Evolutionary conservation across 2,888 invertebrate genomes (phyloP), one percentile per base, ranked within the genome.

Genomic region (Phalangium opilio): DNA sequence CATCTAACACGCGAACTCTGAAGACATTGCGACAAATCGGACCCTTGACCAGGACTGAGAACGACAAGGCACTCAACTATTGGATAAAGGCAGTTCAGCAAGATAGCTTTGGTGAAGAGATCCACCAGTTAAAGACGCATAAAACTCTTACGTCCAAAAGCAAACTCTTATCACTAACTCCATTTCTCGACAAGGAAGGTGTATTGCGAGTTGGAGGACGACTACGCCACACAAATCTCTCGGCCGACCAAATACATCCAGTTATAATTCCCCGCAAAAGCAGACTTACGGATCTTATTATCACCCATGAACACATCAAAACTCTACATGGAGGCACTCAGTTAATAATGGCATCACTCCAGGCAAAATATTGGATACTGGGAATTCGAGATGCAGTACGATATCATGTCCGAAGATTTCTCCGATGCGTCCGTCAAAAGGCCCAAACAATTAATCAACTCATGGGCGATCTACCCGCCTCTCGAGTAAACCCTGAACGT

Each of bases 391-490:
- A 55, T 21, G 52, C 51, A 10, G 57, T 60, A 1, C 46, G 58
- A 17, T 47, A 46, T 8, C 33, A 54, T 1, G 54, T 60, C 2
- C 34, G 45, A 5, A 51, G 54, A 1, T 66, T 66, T 51, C 47
- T 60, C 1, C 48, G 18, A 2, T 66, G 67, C 47, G 48, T 52
- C 11, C 53, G 54, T 15, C 43, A 51, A 8, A 53, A 57, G 10
- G 58, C 58, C 3, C 41, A 38, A 14, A 17, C 52, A 1, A 50
- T 50, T 19, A 43, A 51, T 7, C 58, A 61, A 35, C 56, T 63
- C 14, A 65, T 63, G 63, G 59, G 61, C 1, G 54, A 60, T 19
- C 52, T 65, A 10, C 64, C 66, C 1, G 12, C 21, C 4, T 55
- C 59, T 4, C 48, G 67, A 45, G 55, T 64, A 3, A 50, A 48